These are phyloP conservation scores for Eustalomyia histrio DNA, from an alignment of 2,888 invertebrate species.

Conservation along the genomic window DNA sequence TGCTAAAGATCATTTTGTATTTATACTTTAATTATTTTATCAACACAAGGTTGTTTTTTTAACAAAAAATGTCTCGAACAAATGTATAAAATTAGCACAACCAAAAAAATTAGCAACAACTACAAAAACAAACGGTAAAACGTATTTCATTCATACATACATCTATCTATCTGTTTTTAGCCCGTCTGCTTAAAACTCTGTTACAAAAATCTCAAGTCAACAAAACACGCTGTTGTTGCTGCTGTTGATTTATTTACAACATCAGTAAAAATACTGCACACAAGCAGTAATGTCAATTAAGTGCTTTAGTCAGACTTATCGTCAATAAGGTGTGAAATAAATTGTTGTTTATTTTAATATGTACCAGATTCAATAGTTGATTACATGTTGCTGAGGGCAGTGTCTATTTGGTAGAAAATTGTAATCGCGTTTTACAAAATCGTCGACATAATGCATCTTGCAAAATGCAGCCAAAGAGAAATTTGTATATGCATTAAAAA, in stretches of 20 bases:
- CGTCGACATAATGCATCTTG: too few species aligned
- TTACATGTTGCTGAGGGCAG: too few species aligned
- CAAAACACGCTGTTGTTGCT: constrained; percentile 19
- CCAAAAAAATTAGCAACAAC: constrained; percentile 10
- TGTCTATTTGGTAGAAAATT: too few species aligned
- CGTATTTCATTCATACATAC: constrained; percentile 56
- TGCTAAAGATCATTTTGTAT: constrained; percentile 56
- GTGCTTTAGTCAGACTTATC: too few species aligned
- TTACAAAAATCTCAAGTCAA: background rate
- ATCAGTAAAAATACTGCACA: constrained; percentile 39
- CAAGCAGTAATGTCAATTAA: background rate
- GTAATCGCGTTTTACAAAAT: too few species aligned
- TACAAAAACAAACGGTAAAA: constrained; percentile 60
- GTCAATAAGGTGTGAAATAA: too few species aligned
- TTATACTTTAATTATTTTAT: constrained; percentile 38
- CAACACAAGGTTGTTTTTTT: constrained; percentile 34
- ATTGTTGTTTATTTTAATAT: too few species aligned
- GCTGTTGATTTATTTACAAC: constrained; percentile 37
- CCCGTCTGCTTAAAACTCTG: constrained; percentile 20
- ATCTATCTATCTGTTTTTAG: constrained; percentile 19
- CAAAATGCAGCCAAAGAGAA: too few species aligned
- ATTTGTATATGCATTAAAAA: too few species aligned
- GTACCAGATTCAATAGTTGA: too few species aligned
- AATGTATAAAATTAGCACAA: constrained; percentile 11
- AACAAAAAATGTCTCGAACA: constrained; percentile 33